Evolutionary conservation across 2,888 invertebrate species (phyloP), one percentile per base, ranked within the genome.

Genomic region (Noctua comes): DNA sequence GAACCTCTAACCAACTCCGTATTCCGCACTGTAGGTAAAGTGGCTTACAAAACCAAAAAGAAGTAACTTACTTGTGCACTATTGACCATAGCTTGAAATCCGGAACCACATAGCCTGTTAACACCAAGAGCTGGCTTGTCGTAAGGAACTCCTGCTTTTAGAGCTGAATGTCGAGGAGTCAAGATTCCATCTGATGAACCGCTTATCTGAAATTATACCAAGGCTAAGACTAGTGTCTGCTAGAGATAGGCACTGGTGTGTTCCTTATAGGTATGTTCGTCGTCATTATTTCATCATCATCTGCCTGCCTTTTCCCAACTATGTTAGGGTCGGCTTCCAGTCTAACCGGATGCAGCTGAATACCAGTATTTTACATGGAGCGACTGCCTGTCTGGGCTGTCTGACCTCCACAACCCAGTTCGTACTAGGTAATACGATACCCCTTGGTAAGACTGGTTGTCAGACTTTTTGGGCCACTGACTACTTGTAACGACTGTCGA

Each of bases 31-130:
- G 6, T 27, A 16, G 16, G 27, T 27, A 6, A 27, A 16, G 27
- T 27, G 27, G 27, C n/a, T 57, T 1, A 59, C 18, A 62, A 31
- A 59, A 62, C 1, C 7, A 62, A 31, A 31, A 18, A 3, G 8
- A 62, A 65, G 16, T 24, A 43, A 43, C 59, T 62, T 88, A 98
- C 98, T 97, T 99, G 99, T 46, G 98, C 98, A 80, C 98, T 99
- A 94, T 98, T 99, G 8, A 99, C 97, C 83, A 99, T 97, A 0
- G 99, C 98, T 93, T 99, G 99, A 94, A 99, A 99, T 2, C 99
- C 99, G 51, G 99, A 99, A n/a, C 99, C 99, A 95, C 99, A 99
- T 21, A 99, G 97, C 84, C 99, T 97, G 96, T 99, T 99, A 13
- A 99, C 97, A 24, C 98, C 98, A 1, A 99, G 96, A 1, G 99